Evolutionary conservation across 2,113 vertebrate genomes (phyloP), one percentile per base, ranked within the genome.

Genomic region (Gadus macrocephalus): DNA sequence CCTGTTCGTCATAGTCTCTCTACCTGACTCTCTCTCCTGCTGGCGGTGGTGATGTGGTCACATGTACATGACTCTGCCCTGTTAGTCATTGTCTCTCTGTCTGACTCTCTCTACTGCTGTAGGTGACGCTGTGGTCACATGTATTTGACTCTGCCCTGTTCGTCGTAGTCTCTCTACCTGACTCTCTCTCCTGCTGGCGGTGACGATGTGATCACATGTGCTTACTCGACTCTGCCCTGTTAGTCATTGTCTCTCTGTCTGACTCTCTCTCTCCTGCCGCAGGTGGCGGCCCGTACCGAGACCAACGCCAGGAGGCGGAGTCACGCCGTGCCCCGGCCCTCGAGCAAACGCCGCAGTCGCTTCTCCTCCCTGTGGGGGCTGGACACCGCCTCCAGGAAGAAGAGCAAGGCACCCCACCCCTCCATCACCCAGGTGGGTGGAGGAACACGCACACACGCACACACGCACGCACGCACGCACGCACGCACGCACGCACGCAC

Each of bases 341-440:
- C 95, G 76, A 98, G 94, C 83, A 98, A 98, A 84, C 87, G 96
- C 8, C 93, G 94, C 38, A 98, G 96, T 88, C 91, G 97, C 58
- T 98, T 98, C 90, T 98, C 97, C 79, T 98, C 97, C 42, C 94
- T 98, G 0, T 98, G 97, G 97, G 96, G 97, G 1, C 91, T 98
- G 88, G 96, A 98, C 87, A 95, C 96, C 35, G 88, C 93, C 80
- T 95, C 96, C 4, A 98, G 95, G 89, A 96, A 95, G 81, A 98
- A 97, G 81, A 94, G 73, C 49, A 91, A 96, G 78, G 94, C 93
- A 14, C 93, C 95, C 15, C 93, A 95, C 55, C 94, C 96, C 15
- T 95, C 93, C 88, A 95, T 98, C 86, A 96, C 93, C 77, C 96
- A 99, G 94, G 97, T 98, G 17, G 0, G 0, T 62, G 42, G 42